Conservation (phyloP, 2,113 vertebrate species). For the Myrmecophaga tridactyla region DNA sequence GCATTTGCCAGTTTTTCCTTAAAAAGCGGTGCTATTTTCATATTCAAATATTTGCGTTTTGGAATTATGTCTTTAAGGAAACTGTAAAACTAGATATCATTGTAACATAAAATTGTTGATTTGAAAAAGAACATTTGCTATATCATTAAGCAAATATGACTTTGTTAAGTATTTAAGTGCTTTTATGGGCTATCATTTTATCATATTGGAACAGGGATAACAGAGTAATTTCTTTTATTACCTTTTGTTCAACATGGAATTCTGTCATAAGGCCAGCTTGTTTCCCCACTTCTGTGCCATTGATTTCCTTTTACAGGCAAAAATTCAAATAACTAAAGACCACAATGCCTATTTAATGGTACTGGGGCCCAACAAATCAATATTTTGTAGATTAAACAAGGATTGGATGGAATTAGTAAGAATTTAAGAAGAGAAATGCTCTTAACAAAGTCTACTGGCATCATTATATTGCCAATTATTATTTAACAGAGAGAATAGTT, state of each 20-base stretch:
- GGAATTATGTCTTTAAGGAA: slow-evolving; percentile 63
- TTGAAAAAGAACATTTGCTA: background rate
- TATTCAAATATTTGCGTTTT: slow-evolving; percentile 26
- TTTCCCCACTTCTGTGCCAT: background rate
- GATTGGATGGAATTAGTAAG: background rate
- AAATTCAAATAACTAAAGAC: background rate
- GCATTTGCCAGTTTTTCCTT: slow-evolving; percentile 41
- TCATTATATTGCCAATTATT: no score
- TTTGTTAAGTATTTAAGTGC: background rate
- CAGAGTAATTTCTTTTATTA: background rate
- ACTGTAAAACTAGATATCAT: background rate
- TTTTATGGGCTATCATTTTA: background rate
- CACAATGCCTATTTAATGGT: background rate
- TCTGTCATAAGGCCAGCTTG: background rate
- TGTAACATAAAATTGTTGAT: background rate
- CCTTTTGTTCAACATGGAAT: background rate
- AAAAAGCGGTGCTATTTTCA: slow-evolving; percentile 31
- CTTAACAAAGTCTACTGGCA: background rate
- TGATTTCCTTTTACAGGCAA: slow-evolving; percentile 1
- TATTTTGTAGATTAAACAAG: background rate
- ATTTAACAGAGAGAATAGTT: background rate
- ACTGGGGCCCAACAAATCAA: background rate
- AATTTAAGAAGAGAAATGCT: background rate
- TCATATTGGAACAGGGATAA: background rate
- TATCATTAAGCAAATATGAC: slow-evolving; percentile 40